Evolutionary conservation across 2,113 vertebrate species (phyloP).

Genomic region (Parotia lawesii): DNA sequence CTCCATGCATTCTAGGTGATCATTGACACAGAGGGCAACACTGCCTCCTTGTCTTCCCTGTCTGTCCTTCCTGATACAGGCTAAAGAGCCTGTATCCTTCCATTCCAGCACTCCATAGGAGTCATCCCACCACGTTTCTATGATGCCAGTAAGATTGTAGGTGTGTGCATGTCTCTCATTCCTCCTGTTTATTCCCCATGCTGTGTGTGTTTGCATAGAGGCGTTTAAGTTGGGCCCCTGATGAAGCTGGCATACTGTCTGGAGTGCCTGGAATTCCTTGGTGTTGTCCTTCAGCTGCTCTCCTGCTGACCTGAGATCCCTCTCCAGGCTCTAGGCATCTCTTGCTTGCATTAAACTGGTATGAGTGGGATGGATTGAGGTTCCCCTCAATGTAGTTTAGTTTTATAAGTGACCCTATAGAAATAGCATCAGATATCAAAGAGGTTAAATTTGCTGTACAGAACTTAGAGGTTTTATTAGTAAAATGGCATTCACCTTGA

Average conservation of each 20-base stretch:
- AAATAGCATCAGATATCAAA: background rate
- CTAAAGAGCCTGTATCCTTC: background rate
- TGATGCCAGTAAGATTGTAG: background rate
- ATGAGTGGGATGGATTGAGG: background rate
- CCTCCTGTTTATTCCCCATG: background rate
- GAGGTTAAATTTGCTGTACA: background rate
- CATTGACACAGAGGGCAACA: background rate
- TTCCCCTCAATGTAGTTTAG: background rate
- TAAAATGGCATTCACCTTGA: background rate
- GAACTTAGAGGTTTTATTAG: background rate
- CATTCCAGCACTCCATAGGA: background rate
- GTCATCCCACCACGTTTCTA: background rate
- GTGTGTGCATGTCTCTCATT: background rate
- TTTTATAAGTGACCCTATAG: background rate
- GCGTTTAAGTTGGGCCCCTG: background rate
- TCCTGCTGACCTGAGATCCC: background rate
- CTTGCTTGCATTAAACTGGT: background rate
- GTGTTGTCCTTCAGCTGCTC: background rate
- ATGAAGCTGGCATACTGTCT: background rate
- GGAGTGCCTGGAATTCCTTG: background rate
- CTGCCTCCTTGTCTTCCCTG: background rate
- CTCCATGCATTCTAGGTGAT: background rate
- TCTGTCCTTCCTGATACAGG: background rate
- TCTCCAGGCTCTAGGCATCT: background rate
- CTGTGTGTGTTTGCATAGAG: background rate